phyloP scores from a whole-genome alignment of 2,888 invertebrate species.

The Leptopterna dolabrata region DNA sequence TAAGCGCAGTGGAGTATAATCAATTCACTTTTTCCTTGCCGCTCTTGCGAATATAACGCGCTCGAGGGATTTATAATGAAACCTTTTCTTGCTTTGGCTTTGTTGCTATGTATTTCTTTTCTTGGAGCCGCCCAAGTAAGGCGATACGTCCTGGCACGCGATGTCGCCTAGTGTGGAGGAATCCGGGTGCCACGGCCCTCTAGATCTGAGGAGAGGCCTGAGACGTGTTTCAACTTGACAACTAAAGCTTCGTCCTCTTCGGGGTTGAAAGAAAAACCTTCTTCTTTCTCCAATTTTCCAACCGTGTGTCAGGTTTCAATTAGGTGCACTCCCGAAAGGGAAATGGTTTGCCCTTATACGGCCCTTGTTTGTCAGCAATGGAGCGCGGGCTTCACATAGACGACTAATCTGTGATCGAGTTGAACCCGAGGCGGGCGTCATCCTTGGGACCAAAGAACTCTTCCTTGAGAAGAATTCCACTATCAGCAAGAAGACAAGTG shows the following conservation, averaged over 20 bases:
- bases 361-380: slow-evolving; percentile 6
- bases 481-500: no score
- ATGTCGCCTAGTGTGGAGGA: slow-evolving; percentile 16
- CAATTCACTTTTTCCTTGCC: background rate
- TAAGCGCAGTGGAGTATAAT: background rate
- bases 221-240: slow-evolving; percentile 23
- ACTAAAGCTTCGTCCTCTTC: background rate
- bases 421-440: background rate
- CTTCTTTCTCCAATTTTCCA: slow-evolving; percentile 27
- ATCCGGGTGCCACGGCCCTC: background rate
- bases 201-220: background rate
- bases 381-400: background rate
- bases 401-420: background rate
- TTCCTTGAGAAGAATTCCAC: no score
- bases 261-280: background rate
- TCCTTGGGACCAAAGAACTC: background rate
- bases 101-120: background rate
- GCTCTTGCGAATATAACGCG: background rate
- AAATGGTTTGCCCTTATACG: slow-evolving; percentile 4
- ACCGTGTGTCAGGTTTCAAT: slow-evolving; percentile 38
- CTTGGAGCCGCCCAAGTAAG: background rate
- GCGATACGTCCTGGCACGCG: slow-evolving; percentile 19
- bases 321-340: background rate
- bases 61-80: background rate
- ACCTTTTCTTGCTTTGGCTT: background rate